Evolutionary conservation across 2,797 vertebrate species (phyloP).

Genomic region (Pygocentrus nattereri): DNA sequence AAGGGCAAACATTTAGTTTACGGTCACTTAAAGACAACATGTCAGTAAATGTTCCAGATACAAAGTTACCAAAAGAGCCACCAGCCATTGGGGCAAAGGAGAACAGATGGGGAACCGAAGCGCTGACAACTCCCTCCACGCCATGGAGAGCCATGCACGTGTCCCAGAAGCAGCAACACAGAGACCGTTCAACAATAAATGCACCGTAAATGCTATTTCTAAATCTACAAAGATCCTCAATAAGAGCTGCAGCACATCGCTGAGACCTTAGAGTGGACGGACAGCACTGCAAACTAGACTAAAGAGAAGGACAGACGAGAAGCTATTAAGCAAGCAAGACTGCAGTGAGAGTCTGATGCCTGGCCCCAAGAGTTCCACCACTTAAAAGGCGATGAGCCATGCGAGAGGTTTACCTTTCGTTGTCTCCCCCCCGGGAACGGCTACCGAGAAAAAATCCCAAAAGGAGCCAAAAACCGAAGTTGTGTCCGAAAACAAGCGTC

Average conservation of each 20-base stretch:
- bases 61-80: not conserved
- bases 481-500: slow-evolving; percentile 47
- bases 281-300: not conserved
- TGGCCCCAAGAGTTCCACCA: not conserved
- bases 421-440: slow-evolving; percentile 70
- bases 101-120: not conserved
- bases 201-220: not conserved
- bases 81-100: not conserved
- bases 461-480: not conserved
- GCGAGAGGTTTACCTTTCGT: slow-evolving; percentile 77
- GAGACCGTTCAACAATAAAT: not conserved
- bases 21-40: too few relatives aligned
- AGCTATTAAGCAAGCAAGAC: not conserved
- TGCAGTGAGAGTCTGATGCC: not conserved
- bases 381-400: not conserved
- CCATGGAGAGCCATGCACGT: not conserved
- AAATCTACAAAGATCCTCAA: not conserved
- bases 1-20: too few relatives aligned
- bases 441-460: slow-evolving; percentile 61
- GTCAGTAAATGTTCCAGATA: too few relatives aligned
- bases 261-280: not conserved
- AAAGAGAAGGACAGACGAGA: not conserved
- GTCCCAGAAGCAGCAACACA: not conserved
- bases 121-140: not conserved
- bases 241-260: not conserved